These are phyloP conservation scores for Ennomos erosarius DNA, from an alignment of 2,888 invertebrate genomes.

Conservation along the genomic window DNA sequence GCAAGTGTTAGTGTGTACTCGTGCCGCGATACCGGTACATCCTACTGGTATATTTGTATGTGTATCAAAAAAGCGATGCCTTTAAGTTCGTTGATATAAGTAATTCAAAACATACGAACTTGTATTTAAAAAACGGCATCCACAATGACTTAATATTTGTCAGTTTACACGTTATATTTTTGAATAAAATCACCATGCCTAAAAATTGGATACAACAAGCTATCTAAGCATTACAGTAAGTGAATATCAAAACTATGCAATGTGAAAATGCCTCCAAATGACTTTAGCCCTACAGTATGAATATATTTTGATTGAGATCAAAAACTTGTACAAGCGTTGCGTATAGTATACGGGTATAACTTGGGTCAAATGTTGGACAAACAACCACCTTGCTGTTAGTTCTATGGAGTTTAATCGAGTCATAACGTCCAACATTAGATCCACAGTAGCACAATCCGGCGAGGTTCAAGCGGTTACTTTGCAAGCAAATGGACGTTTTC, in stretches of 20 bases:
- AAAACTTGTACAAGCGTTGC: slow-evolving; percentile 61
- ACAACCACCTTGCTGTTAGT: not conserved
- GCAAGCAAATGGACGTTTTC: slow-evolving; percentile 53
- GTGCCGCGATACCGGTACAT: not conserved
- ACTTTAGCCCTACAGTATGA: slow-evolving; percentile 35
- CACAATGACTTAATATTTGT: too few relatives aligned
- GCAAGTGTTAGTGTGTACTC: slow-evolving; percentile 20
- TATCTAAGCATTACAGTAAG: slow-evolving; percentile 37
- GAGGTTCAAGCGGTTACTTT: slow-evolving; percentile 53
- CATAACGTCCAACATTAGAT: slow-evolving; percentile 38
- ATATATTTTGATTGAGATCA: slow-evolving; percentile 47
- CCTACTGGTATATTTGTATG: slow-evolving; percentile 2
- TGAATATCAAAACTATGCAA: slow-evolving; percentile 40
- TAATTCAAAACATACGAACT: slow-evolving; percentile 4
- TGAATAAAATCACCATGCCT: not conserved
- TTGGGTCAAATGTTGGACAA: slow-evolving; percentile 39
- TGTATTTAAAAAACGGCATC: not conserved
- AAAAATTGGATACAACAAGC: slow-evolving; percentile 27
- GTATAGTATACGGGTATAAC: slow-evolving; percentile 46
- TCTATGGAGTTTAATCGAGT: too few relatives aligned
- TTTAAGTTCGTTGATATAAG: slow-evolving; percentile 3
- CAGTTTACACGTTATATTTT: too few relatives aligned
- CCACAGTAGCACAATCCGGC: slow-evolving; percentile 24
- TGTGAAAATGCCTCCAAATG: slow-evolving; percentile 34
- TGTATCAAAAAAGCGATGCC: slow-evolving; percentile 13